These are phyloP conservation scores for Grallaria varia DNA, from an alignment of 2,113 vertebrate genomes.

Conservation along the genomic window DNA sequence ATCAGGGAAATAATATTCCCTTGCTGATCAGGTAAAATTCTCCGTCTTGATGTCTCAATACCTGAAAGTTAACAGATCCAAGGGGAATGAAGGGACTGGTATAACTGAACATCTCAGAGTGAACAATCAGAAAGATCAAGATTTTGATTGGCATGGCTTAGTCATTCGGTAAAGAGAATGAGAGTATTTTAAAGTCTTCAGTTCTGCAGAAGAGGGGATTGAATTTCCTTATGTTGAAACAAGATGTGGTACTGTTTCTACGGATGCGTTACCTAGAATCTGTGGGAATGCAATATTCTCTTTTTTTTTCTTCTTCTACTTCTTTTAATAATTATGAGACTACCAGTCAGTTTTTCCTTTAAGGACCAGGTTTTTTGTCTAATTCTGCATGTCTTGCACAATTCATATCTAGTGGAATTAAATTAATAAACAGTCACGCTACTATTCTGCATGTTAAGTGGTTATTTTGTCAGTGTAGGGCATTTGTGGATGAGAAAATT, in stretches of 20 bases:
- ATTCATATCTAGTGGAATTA: background rate
- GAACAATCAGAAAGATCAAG: background rate
- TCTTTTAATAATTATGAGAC: background rate
- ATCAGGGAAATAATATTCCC: background rate
- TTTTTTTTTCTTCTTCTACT: background rate
- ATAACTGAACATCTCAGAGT: background rate
- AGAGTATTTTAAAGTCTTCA: background rate
- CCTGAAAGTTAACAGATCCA: background rate
- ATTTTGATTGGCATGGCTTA: background rate
- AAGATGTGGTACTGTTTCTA: background rate
- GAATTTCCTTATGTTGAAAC: background rate
- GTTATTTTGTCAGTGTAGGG: background rate
- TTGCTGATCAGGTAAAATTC: background rate
- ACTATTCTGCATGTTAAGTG: background rate
- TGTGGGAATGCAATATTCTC: background rate
- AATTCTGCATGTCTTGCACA: background rate
- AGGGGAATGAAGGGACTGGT: background rate
- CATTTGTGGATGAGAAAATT: background rate
- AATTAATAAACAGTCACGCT: background rate
- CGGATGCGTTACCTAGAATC: background rate
- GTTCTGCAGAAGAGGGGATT: background rate
- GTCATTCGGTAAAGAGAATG: background rate
- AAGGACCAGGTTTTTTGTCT: background rate
- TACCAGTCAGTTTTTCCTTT: background rate
- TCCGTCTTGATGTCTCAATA: fast-evolving